A percentile compares a stretch with the other conserved stretches of the same genome.
Evolutionary conservation across 2,113 vertebrate species (phyloP).

Genomic region (Albula goreensis): DNA sequence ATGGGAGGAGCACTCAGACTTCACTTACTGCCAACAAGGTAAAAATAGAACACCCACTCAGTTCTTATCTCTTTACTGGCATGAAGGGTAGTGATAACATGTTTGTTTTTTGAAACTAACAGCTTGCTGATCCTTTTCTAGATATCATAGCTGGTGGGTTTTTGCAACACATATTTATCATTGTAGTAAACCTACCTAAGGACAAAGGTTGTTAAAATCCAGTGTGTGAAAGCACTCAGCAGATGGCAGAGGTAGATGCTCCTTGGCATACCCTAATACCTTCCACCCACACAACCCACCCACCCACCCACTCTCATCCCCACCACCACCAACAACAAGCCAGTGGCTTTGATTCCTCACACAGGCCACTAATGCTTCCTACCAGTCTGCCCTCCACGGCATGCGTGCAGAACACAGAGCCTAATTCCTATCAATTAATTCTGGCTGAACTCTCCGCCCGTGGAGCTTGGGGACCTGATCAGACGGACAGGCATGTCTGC

Average conservation of each 20-base stretch:
- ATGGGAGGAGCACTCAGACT: too few species aligned
- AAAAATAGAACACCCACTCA: too few species aligned
- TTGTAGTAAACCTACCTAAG: too few species aligned
- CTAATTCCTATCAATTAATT: constrained; percentile 36
- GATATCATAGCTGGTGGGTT: too few species aligned
- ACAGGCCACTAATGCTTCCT: neutral
- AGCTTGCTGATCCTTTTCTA: too few species aligned
- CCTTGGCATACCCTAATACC: neutral
- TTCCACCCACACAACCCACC: neutral
- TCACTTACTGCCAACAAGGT: too few species aligned
- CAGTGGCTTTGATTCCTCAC: neutral
- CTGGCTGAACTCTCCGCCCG: constrained; percentile 23
- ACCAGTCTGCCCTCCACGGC: neutral
- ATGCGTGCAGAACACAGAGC: constrained; percentile 14
- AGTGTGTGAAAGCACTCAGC: neutral
- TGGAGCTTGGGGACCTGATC: neutral
- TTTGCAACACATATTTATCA: too few species aligned
- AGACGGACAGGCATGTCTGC: neutral
- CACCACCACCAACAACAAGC: neutral
- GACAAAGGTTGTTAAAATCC: too few species aligned
- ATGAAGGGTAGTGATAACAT: too few species aligned
- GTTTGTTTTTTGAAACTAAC: too few species aligned
- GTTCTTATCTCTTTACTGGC: too few species aligned
- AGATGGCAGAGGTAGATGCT: neutral
- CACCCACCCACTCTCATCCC: neutral